These are phyloP conservation scores for Formica exsecta DNA, from an alignment of 1,140 invertebrate genomes.

Conservation along the genomic window DNA sequence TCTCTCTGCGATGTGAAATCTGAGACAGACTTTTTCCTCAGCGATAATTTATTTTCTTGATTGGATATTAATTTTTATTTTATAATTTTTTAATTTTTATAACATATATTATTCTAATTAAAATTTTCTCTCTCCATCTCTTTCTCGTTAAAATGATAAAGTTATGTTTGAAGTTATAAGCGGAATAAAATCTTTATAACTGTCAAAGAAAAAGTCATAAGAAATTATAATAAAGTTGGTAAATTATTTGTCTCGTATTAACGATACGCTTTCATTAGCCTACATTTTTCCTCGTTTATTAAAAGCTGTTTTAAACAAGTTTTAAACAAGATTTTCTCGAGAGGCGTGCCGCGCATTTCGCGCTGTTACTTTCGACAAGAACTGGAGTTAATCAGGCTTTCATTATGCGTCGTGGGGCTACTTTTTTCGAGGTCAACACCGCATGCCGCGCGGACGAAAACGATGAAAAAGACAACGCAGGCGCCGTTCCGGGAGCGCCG, in stretches of 20 bases:
- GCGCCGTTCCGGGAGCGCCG: conserved; percentile 9
- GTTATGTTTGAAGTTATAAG: not conserved
- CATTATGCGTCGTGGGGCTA: conserved; percentile 44
- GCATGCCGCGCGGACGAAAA: conserved; percentile 12
- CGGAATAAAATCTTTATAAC: not conserved
- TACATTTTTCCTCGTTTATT: conserved; percentile 17
- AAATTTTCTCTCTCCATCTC: not conserved
- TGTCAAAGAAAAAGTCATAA: not conserved
- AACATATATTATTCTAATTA: not conserved
- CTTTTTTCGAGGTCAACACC: conserved; percentile 26
- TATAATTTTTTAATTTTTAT: not conserved
- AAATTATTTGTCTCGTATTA: not conserved
- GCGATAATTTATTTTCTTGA: not conserved
- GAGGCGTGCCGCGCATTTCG: conserved; percentile 26
- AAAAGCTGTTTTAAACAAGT: conserved; percentile 25
- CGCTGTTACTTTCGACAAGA: conserved; percentile 41
- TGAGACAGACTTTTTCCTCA: not conserved
- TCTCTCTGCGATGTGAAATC: not conserved
- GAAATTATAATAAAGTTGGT: conserved; percentile 5
- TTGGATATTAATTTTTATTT: not conserved
- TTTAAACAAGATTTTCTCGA: not conserved
- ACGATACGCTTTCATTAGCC: not conserved
- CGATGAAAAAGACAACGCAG: conserved; percentile 33
- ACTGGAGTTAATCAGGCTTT: conserved; percentile 54
- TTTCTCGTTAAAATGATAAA: too few species aligned